Evolutionary conservation across 2,888 invertebrate genomes (phyloP).

Genomic region (Erebia aethiops): DNA sequence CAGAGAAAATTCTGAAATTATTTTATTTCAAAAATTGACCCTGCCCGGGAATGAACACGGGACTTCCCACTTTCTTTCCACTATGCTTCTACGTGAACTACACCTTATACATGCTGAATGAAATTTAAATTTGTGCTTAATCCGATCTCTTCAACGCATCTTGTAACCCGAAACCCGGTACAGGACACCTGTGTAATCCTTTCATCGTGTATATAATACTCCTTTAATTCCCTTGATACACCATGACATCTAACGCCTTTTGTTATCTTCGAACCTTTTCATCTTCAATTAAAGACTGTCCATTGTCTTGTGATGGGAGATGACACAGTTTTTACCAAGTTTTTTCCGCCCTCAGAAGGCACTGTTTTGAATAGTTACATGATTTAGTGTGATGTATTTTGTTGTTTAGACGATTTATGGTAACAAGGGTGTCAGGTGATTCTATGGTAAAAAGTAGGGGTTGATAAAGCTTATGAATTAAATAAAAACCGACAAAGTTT

Average conservation of each 20-base stretch:
- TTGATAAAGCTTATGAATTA: conserved; percentile 49
- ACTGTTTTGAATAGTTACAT: conserved; percentile 75
- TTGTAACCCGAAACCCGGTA: conserved; percentile 49
- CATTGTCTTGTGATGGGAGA: conserved; percentile 74
- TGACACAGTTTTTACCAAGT: conserved; percentile 68
- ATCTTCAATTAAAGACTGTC: conserved; percentile 71
- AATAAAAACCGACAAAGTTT: conserved; percentile 13
- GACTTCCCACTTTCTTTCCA: too few relatives aligned
- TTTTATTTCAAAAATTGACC: too few relatives aligned
- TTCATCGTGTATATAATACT: conserved; percentile 76
- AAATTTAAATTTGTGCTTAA: conserved; percentile 21
- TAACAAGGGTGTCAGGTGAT: conserved; percentile 60
- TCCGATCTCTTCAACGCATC: conserved; percentile 18
- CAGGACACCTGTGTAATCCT: conserved; percentile 81
- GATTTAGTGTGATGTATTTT: conserved; percentile 73
- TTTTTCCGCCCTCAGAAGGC: conserved; percentile 58
- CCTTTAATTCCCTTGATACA: conserved; percentile 80
- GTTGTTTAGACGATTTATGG: conserved; percentile 74
- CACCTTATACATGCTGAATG: background rate
- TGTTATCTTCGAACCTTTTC: conserved; percentile 66
- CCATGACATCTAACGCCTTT: conserved; percentile 78
- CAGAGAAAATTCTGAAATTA: too few relatives aligned
- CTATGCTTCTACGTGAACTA: too few relatives aligned
- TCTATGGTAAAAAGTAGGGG: conserved; percentile 42
- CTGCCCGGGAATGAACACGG: too few relatives aligned